Conservation (phyloP, 2,797 vertebrate species). For the Melanotaenia pygmaea region DNA sequence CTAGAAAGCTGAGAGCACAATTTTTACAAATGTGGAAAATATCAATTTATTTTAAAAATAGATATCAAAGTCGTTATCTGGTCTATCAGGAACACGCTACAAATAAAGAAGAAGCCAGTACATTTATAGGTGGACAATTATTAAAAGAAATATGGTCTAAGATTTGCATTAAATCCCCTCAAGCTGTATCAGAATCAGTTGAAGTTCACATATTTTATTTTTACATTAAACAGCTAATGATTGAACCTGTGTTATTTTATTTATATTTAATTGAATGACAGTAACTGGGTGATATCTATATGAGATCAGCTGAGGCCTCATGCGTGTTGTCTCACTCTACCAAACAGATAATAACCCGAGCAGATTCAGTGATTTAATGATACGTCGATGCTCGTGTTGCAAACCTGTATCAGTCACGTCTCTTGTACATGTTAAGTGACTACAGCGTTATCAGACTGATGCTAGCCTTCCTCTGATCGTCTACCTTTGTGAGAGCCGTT, state of each 20-base stretch:
- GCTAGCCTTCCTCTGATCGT: conserved; percentile 6
- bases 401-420: conserved; percentile 10
- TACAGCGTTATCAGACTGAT: conserved; percentile 21
- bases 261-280: not conserved
- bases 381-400: not conserved
- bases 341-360: not conserved
- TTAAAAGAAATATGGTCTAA: not conserved
- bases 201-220: too few species aligned
- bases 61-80: too few species aligned
- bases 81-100: too few species aligned
- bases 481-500: conserved; percentile 40
- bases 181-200: too few species aligned
- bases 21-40: too few species aligned
- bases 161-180: not conserved
- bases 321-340: not conserved
- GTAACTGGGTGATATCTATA: not conserved
- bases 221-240: too few species aligned
- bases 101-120: not conserved
- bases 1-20: not conserved
- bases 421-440: conserved; percentile 19
- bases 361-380: not conserved
- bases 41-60: too few species aligned
- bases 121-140: not conserved
- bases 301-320: not conserved
- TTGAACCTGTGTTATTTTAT: not conserved